These are phyloP conservation scores for Drosophila mauritiana DNA, from an alignment of 1,140 invertebrate species.

Conservation along the genomic window DNA sequence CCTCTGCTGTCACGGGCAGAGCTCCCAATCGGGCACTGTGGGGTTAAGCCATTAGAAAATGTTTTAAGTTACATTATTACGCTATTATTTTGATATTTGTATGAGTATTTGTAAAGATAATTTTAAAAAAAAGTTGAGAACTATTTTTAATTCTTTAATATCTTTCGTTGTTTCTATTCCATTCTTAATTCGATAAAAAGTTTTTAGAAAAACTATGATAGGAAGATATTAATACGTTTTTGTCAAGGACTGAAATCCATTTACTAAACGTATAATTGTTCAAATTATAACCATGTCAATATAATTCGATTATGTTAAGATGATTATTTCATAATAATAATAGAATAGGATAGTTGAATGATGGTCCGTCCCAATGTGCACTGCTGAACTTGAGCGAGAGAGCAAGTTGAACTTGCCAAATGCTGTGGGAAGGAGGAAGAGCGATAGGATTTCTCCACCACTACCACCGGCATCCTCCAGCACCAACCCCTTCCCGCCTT, in stretches of 20 bases:
- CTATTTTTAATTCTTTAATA: too few relatives aligned
- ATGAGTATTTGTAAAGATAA: too few relatives aligned
- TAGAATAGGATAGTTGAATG: too few relatives aligned
- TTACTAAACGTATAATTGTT: too few relatives aligned
- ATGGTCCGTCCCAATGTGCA: constrained; percentile 13
- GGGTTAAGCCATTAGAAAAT: neutral
- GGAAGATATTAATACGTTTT: too few relatives aligned
- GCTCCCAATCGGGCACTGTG: constrained; percentile 18
- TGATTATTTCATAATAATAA: too few relatives aligned
- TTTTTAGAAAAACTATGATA: too few relatives aligned
- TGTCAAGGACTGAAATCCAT: too few relatives aligned
- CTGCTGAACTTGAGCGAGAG: constrained; percentile 35
- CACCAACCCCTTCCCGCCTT: constrained; percentile 46
- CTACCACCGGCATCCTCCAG: constrained; percentile 12
- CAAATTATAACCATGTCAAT: too few relatives aligned
- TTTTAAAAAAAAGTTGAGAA: too few relatives aligned
- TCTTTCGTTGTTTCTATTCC: neutral
- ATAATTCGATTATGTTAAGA: too few relatives aligned
- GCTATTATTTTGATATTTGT: too few relatives aligned
- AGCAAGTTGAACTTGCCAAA: constrained; percentile 62
- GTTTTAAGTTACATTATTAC: neutral
- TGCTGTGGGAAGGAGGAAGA: constrained; percentile 30
- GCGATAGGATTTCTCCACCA: constrained; percentile 9
- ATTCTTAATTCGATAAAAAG: neutral
- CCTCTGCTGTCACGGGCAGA: constrained; percentile 10